These are phyloP conservation scores for Eunapius fragilis DNA, from an alignment of 37 sponge, comb jelly and placozoan genomes.

Conservation along the genomic window DNA sequence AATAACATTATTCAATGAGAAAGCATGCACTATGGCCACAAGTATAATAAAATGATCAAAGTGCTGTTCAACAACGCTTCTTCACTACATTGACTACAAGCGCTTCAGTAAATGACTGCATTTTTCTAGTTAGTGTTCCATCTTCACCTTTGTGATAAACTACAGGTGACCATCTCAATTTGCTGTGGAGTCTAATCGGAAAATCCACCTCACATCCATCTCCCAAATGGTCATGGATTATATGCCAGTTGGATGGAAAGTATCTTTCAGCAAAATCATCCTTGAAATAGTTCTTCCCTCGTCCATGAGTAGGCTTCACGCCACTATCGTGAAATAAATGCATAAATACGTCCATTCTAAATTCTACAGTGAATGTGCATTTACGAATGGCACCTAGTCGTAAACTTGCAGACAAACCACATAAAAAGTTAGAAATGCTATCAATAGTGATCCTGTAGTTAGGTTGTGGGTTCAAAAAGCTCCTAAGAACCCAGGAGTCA, in stretches of 20 bases:
- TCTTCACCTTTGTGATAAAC: neutral
- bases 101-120: neutral
- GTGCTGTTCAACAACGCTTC: neutral
- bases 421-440: neutral
- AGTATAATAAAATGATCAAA: neutral
- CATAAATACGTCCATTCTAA: neutral
- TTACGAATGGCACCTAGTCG: neutral
- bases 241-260: neutral
- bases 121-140: too few relatives aligned
- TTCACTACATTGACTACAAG: neutral
- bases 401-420: neutral
- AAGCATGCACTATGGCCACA: neutral
- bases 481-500: neutral
- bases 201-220: neutral
- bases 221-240: neutral
- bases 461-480: neutral
- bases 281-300: neutral
- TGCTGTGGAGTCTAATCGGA: neutral
- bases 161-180: neutral
- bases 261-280: neutral
- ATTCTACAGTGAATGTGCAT: neutral
- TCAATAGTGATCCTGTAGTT: neutral
- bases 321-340: neutral
- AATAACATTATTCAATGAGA: too few relatives aligned
- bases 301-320: neutral